phyloP scores from a whole-genome alignment of 2,888 invertebrate species.

The Drosophila nr. medialis region DNA sequence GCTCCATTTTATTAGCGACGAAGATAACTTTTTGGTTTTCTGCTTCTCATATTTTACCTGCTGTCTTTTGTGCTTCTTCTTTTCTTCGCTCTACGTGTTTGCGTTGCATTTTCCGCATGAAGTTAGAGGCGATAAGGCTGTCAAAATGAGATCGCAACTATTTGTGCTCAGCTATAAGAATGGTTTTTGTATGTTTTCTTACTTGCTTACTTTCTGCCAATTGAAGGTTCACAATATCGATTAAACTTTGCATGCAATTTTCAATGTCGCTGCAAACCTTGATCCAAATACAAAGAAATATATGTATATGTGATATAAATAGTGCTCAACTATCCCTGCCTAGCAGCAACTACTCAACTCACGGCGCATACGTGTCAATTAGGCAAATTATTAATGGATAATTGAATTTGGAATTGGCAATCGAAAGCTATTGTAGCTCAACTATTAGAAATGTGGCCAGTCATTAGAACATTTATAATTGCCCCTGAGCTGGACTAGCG shows the following conservation, averaged over 20 bases:
- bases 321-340: conserved; percentile 13
- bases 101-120: conserved; percentile 59
- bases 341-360: conserved; percentile 35
- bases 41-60: conserved; percentile 66
- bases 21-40: conserved; percentile 43
- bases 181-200: conserved; percentile 9
- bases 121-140: conserved; percentile 20
- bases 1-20: conserved; percentile 64
- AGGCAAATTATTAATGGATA: conserved; percentile 58
- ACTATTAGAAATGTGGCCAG: conserved; percentile 8
- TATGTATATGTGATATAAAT: conserved; percentile 26
- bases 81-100: conserved; percentile 59
- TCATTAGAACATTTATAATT: conserved; percentile 24
- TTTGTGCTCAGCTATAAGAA: background rate
- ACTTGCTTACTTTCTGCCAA: conserved; percentile 24
- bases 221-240: conserved; percentile 56
- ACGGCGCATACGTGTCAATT: conserved; percentile 40
- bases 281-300: conserved; percentile 42
- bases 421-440: conserved; percentile 25
- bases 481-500: conserved; percentile 7
- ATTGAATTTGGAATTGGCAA: conserved; percentile 42
- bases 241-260: conserved; percentile 74
- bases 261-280: conserved; percentile 72
- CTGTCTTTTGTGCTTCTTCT: conserved; percentile 47
- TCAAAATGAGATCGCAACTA: conserved; percentile 20